Conservation (phyloP, 2,888 invertebrate genomes). For the Eurytoma californica region DNA sequence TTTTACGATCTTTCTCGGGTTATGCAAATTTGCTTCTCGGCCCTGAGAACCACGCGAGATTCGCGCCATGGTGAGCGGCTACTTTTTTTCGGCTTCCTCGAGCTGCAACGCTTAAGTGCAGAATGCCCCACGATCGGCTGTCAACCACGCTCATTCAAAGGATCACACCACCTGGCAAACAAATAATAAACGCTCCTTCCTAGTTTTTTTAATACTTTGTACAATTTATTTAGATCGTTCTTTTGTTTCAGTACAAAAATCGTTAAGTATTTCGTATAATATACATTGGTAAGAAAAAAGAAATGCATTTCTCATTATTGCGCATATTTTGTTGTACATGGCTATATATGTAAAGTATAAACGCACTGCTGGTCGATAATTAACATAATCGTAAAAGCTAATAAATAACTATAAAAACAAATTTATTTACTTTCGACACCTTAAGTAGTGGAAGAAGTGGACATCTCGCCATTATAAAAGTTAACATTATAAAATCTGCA, state of each 20-base stretch:
- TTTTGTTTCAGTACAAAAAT: constrained; percentile 48
- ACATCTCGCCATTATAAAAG: constrained; percentile 12
- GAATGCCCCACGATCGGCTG: too few relatives aligned
- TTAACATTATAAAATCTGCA: constrained; percentile 45
- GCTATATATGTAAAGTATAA: neutral
- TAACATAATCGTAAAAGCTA: constrained; percentile 30
- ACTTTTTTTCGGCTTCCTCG: constrained; percentile 23
- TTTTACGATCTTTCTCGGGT: constrained; percentile 47
- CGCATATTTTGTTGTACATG: constrained; percentile 9
- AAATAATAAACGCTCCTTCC: neutral
- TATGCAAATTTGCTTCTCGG: constrained; percentile 43
- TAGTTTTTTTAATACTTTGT: constrained; percentile 36
- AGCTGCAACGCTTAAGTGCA: too few relatives aligned
- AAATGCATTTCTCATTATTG: constrained; percentile 1
- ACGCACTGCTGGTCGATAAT: neutral
- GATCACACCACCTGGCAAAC: neutral
- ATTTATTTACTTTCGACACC: neutral
- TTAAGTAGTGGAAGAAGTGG: constrained; percentile 6
- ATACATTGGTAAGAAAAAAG: constrained; percentile 32
- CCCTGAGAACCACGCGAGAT: constrained; percentile 32
- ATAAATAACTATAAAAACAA: constrained; percentile 23
- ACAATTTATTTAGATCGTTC: constrained; percentile 51
- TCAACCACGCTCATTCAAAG: too few relatives aligned
- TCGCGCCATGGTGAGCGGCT: constrained; percentile 15
- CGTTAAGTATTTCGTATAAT: constrained; percentile 41